These are phyloP conservation scores for Okapia johnstoni DNA, from an alignment of 2,113 vertebrate species.

Conservation along the genomic window DNA sequence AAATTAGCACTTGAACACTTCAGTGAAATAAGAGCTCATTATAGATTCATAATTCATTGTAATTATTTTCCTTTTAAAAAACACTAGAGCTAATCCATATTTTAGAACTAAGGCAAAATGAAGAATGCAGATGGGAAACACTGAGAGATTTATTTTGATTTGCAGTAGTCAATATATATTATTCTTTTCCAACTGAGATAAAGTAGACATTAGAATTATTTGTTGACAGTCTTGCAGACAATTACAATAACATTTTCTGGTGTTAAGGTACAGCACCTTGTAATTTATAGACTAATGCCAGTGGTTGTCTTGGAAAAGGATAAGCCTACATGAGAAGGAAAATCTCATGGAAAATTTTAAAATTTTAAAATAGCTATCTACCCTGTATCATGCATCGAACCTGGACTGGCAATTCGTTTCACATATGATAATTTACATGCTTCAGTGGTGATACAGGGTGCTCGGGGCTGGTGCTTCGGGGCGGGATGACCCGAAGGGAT, in stretches of 20 bases:
- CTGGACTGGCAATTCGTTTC: too few relatives aligned
- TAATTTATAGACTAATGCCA: constrained; percentile 17
- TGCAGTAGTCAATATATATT: constrained; percentile 31
- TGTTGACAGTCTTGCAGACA: neutral
- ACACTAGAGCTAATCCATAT: neutral
- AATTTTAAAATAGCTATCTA: neutral
- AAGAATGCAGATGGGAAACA: constrained; percentile 24
- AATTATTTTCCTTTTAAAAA: constrained; percentile 22
- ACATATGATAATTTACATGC: too few relatives aligned
- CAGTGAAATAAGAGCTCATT: constrained; percentile 17
- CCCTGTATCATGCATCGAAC: too few relatives aligned
- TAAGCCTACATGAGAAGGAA: neutral
- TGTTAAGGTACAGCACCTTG: neutral
- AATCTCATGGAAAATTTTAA: neutral
- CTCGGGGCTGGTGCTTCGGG: too few relatives aligned
- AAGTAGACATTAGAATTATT: constrained; percentile 19
- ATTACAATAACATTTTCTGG: constrained; percentile 16
- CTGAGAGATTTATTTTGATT: constrained; percentile 45
- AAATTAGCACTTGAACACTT: constrained; percentile 26
- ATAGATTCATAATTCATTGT: neutral
- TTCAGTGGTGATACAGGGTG: too few relatives aligned
- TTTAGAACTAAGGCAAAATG: constrained; percentile 39
- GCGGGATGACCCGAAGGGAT: too few relatives aligned
- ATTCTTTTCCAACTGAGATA: constrained; percentile 37
- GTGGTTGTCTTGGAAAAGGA: neutral